Base-by-base conservation (phyloP, 2,888 invertebrate genomes). In the Holacanthella duospinosa region DNA sequence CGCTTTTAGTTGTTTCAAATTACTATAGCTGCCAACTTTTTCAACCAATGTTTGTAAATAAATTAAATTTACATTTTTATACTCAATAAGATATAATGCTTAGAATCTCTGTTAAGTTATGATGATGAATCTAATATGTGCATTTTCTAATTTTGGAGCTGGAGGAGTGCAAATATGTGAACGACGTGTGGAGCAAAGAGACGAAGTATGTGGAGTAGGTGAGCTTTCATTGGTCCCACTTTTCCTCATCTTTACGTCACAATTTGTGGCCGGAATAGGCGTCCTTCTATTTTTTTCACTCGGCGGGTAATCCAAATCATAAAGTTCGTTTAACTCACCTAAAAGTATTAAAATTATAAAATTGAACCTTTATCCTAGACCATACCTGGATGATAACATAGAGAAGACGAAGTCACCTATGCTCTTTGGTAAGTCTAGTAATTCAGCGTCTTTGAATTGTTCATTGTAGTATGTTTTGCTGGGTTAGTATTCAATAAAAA, bases 301-400 rank as follows among this genome's bases (percentile, higher is more conserved):
- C 53, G 85, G 86, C 1, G 83, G 85, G 36, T 36, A 36, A 36
- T 9, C 16, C 6, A 16, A 36, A 36, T 36, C 9, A 36, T 16
- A 36, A 74, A 82, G n/a, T n/a, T n/a, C n/a, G n/a, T 85, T 0
- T 85, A 85, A 74, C 75, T 86, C 69, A 85, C 26, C 9, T 9
- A 12, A 4, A 6, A 6, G 26, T n/a, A 27, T 25, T 56, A 28
- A 9, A 6, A 12, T 28, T 26, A 56, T 12, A 12, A 56, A 36
- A 36, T 76, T 85, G 54, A 85, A 85, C 1, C 82, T 85, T 9
- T 36, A 36, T 36, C 16, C 36, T 16, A 36, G 36, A 74, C 82
- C 85, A 0, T 86, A 86, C 74, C 75, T 86, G 70, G 86, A 86
- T 74, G 86, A 86, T 72, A 85, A 85, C 70, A 82, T 84, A 0